A percentile compares a stretch with the other conserved stretches of the same genome.
phyloP scores from a whole-genome alignment of 2,888 invertebrate species.

The Philhelius pedissequus region DNA sequence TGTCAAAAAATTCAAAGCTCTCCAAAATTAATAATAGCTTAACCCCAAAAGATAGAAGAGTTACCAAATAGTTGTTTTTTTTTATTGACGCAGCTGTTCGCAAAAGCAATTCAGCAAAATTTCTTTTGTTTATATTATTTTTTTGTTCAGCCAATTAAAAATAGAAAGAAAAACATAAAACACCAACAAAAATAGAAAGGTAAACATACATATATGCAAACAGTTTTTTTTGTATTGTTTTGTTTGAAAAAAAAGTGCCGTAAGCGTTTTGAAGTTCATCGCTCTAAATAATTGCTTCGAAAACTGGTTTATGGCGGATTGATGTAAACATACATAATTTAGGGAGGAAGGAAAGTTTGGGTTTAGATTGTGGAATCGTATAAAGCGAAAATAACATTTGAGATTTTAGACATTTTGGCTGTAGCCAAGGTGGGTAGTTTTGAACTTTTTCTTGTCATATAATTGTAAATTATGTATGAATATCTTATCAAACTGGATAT shows the following conservation, averaged over 20 bases:
- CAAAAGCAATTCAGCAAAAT: not conserved
- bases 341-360: not conserved
- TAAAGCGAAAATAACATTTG: not conserved
- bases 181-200: slow-evolving; percentile 31
- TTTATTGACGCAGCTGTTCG: slow-evolving; percentile 23
- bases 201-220: slow-evolving; percentile 3
- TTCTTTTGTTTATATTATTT: slow-evolving; percentile 20
- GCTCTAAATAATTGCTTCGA: slow-evolving; percentile 32
- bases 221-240: not conserved
- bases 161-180: not conserved
- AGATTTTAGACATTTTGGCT: not conserved
- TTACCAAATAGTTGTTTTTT: not conserved
- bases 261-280: slow-evolving; percentile 21
- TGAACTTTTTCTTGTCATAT: not conserved
- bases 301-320: slow-evolving; percentile 23
- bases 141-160: not conserved
- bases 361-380: not conserved
- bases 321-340: not conserved
- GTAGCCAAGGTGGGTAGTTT: too few relatives aligned
- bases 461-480: too few relatives aligned
- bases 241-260: not conserved
- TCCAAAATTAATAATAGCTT: slow-evolving; percentile 13
- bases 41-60: not conserved
- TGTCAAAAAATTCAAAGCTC: slow-evolving; percentile 27
- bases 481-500: too few relatives aligned